Evolutionary conservation across 1,140 invertebrate genomes (phyloP).

Genomic region (Onthophagus taurus): DNA sequence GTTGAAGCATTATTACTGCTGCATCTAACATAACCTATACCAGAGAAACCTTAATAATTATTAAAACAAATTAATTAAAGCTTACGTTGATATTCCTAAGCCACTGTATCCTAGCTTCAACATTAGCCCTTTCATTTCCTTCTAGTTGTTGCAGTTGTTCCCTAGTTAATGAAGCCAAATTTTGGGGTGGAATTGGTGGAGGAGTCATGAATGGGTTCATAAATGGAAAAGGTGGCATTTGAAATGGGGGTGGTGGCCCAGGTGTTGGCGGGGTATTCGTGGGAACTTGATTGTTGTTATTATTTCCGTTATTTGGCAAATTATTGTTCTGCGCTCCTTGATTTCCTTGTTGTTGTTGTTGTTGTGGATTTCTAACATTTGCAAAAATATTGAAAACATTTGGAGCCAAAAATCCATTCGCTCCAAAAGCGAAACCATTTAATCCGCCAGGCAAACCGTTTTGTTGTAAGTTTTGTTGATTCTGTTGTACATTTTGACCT

Average conservation of each 20-base stretch:
- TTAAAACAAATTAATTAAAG: constrained; percentile 9
- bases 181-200: constrained; percentile 66
- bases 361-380: constrained; percentile 9
- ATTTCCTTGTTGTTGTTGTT: constrained; percentile 6
- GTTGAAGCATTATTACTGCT: constrained; percentile 79
- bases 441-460: constrained; percentile 24
- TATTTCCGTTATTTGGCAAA: no score
- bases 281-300: constrained; percentile 15
- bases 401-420: constrained; percentile 21
- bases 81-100: constrained; percentile 69
- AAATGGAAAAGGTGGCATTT: constrained; percentile 43
- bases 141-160: constrained; percentile 85
- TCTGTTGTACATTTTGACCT: constrained; percentile 34
- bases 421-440: constrained; percentile 19
- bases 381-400: constrained; percentile 22
- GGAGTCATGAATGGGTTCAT: constrained; percentile 46
- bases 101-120: constrained; percentile 81
- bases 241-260: constrained; percentile 41
- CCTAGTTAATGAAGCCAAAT: constrained; percentile 62
- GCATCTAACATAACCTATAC: constrained; percentile 67
- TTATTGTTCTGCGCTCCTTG: constrained; percentile 17
- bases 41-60: neutral
- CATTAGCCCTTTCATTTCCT: constrained; percentile 70
- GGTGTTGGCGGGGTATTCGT: constrained; percentile 3
- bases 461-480: constrained; percentile 21